Conservation (phyloP, 2,797 vertebrate species). For the Chrosomus eos region DNA sequence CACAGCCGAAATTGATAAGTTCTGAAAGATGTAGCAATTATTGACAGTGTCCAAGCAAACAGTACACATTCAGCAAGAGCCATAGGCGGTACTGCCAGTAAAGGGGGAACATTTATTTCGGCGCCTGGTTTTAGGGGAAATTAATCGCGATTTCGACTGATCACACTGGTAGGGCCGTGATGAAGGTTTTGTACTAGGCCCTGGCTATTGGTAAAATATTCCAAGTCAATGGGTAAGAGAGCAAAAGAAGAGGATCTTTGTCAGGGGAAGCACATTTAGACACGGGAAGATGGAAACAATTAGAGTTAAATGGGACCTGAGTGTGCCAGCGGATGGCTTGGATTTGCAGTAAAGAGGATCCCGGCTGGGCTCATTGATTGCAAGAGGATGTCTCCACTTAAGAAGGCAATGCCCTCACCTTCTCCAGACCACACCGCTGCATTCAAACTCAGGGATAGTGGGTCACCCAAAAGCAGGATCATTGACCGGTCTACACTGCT, state of each 20-base stretch:
- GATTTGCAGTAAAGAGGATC: constrained; percentile 74
- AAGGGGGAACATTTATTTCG: neutral
- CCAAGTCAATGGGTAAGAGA: constrained; percentile 36
- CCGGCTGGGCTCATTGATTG: constrained; percentile 85
- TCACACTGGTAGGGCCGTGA: neutral
- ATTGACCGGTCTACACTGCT: constrained; percentile 16
- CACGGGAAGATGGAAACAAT: constrained; percentile 84
- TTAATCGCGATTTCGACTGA: neutral
- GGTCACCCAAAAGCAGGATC: constrained; percentile 48
- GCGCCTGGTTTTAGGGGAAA: neutral
- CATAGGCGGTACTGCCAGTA: neutral
- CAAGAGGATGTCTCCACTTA: constrained; percentile 90
- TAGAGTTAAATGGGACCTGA: constrained; percentile 79
- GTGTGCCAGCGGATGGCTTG: constrained; percentile 72
- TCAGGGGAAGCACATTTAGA: constrained; percentile 49
- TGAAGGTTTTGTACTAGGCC: neutral
- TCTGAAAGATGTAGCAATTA: neutral
- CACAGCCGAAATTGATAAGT: neutral
- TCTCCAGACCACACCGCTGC: constrained; percentile 75
- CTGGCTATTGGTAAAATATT: constrained; percentile 27
- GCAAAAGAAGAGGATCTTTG: constrained; percentile 36
- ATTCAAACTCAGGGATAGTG: constrained; percentile 37
- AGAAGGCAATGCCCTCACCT: constrained; percentile 79
- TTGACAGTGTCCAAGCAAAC: neutral
- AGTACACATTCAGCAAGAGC: neutral